Conservation (phyloP, 2,113 vertebrate genomes). For the Sinocyclocheilus anshuiensis region DNA sequence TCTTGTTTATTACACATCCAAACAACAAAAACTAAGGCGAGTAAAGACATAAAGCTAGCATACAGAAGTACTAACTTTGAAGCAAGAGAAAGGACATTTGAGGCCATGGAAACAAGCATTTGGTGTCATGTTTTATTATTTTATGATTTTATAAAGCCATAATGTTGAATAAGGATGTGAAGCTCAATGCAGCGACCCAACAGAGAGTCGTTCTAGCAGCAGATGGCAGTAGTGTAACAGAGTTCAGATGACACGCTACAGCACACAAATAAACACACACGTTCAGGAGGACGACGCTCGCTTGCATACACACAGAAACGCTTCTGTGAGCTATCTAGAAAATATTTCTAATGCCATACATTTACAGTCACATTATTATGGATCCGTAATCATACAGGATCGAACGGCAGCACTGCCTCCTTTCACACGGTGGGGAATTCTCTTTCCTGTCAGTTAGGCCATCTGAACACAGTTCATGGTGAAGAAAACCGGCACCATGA, state of each 20-base stretch:
- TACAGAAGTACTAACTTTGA: not conserved
- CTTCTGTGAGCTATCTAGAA: conserved; percentile 22
- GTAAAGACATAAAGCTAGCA: not conserved
- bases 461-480: conserved; percentile 55
- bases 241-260: not conserved
- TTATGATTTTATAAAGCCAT: not conserved
- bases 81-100: not conserved
- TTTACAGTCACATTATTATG: conserved; percentile 44
- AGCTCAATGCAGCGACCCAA: not conserved
- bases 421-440: conserved; percentile 11
- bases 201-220: conserved; percentile 38
- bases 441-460: conserved; percentile 41
- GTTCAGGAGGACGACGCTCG: not conserved
- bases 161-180: not conserved
- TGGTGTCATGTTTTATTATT: not conserved
- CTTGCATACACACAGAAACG: conserved; percentile 1
- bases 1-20: not conserved
- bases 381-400: conserved; percentile 42
- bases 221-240: conserved; percentile 59
- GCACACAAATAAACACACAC: not conserved
- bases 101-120: not conserved
- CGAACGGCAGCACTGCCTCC: conserved; percentile 32
- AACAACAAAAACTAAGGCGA: not conserved
- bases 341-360: conserved; percentile 50
- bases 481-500: conserved; percentile 56